A percentile compares a stretch with the other conserved stretches of the same genome.
These are phyloP conservation scores for Lagopus leucura DNA, from an alignment of 2,113 vertebrate genomes.

Conservation along the genomic window DNA sequence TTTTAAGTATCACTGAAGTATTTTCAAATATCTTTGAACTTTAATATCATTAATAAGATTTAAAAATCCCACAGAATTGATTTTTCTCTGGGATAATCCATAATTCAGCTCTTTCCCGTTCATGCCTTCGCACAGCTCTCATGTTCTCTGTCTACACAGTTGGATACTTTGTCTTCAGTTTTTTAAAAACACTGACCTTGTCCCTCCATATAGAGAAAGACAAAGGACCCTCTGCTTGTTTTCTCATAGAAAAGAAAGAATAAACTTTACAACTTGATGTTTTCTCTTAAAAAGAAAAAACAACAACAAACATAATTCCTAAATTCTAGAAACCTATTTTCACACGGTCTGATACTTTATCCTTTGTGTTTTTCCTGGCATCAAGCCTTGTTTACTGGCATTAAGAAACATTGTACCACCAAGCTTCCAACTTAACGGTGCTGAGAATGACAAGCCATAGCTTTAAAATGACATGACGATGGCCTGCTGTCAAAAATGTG, in stretches of 20 bases:
- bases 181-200: not conserved
- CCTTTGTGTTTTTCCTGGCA: slow-evolving; percentile 7
- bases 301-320: not conserved
- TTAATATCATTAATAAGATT: not conserved
- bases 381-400: slow-evolving; percentile 9
- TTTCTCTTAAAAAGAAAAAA: not conserved
- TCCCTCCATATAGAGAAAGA: not conserved
- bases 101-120: not conserved
- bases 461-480: not conserved
- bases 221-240: not conserved
- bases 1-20: not conserved
- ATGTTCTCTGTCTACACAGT: not conserved
- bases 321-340: not conserved
- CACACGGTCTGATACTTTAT: not conserved
- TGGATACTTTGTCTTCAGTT: not conserved
- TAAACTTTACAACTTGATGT: not conserved
- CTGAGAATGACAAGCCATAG: not conserved
- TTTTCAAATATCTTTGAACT: not conserved
- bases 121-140: not conserved
- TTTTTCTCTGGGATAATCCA: not conserved
- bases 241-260: not conserved
- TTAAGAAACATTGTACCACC: slow-evolving; percentile 1
- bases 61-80: not conserved
- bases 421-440: not conserved
- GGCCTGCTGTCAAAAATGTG: not conserved